A percentile compares a stretch with the other conserved stretches of the same genome.
phyloP scores from a whole-genome alignment of 1,140 invertebrate species.

The Neodiprion lecontei region DNA sequence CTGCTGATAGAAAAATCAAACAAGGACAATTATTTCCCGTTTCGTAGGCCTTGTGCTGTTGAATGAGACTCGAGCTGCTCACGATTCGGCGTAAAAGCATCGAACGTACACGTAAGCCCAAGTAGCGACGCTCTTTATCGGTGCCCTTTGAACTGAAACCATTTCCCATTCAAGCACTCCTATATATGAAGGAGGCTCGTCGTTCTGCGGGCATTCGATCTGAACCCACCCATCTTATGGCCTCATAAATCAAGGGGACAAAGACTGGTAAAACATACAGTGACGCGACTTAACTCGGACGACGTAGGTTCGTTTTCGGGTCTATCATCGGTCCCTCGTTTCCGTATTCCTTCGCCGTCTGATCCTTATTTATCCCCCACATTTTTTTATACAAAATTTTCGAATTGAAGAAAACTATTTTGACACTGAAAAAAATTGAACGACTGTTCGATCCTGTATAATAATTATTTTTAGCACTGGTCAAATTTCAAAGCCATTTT shows the following conservation, averaged over 20 bases:
- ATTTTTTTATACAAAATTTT: neutral
- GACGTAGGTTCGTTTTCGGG: neutral
- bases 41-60: too few relatives aligned
- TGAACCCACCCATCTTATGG: neutral
- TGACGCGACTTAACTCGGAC: neutral
- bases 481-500: too few relatives aligned
- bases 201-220: neutral
- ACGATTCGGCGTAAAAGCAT: too few relatives aligned
- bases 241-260: constrained; percentile 2
- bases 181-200: neutral
- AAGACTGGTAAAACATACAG: constrained; percentile 2
- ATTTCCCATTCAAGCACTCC: neutral
- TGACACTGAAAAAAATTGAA: too few relatives aligned
- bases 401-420: too few relatives aligned
- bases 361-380: neutral
- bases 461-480: too few relatives aligned
- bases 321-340: too few relatives aligned
- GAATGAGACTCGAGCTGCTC: too few relatives aligned
- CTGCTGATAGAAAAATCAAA: too few relatives aligned
- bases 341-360: neutral
- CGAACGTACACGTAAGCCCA: neutral
- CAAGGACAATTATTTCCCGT: too few relatives aligned
- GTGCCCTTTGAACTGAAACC: neutral
- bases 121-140: neutral
- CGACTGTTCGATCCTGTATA: too few relatives aligned